Evolutionary conservation across 2,888 invertebrate genomes (phyloP).

Genomic region (Unio delphinus): DNA sequence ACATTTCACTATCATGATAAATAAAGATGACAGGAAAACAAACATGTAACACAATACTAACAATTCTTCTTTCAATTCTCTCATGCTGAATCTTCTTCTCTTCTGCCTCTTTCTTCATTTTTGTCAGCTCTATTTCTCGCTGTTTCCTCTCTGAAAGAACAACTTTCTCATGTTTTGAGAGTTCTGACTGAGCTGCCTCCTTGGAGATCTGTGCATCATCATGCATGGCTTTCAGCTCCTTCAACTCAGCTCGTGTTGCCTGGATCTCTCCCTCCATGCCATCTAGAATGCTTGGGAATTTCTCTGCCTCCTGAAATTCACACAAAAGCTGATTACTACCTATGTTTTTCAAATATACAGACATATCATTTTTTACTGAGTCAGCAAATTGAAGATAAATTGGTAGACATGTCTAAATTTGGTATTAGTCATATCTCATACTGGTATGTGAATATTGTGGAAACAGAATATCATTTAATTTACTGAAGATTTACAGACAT

Average conservation of each 20-base stretch:
- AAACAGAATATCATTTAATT: no score
- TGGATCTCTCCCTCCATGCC: conserved; percentile 68
- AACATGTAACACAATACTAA: conserved; percentile 34
- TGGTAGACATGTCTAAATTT: background rate
- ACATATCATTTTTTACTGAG: background rate
- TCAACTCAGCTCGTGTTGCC: conserved; percentile 57
- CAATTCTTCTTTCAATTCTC: conserved; percentile 67
- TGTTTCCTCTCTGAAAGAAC: conserved; percentile 66
- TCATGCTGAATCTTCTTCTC: conserved; percentile 71
- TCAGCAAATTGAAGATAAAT: background rate
- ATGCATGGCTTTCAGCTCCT: conserved; percentile 67
- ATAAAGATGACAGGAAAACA: conserved; percentile 4
- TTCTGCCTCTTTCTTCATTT: conserved; percentile 71
- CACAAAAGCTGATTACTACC: conserved; percentile 1
- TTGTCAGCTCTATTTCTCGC: conserved; percentile 68
- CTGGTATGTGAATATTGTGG: no score
- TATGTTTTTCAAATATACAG: background rate
- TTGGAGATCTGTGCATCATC: conserved; percentile 68
- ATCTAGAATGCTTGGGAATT: conserved; percentile 67
- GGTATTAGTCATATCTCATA: no score
- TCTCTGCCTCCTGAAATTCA: conserved; percentile 62
- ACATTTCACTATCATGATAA: background rate
- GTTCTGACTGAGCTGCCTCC: conserved; percentile 65
- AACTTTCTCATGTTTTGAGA: conserved; percentile 66
- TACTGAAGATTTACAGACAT: no score